phyloP scores from a whole-genome alignment of 2,888 invertebrate species.

The Heliconius ismenius region DNA sequence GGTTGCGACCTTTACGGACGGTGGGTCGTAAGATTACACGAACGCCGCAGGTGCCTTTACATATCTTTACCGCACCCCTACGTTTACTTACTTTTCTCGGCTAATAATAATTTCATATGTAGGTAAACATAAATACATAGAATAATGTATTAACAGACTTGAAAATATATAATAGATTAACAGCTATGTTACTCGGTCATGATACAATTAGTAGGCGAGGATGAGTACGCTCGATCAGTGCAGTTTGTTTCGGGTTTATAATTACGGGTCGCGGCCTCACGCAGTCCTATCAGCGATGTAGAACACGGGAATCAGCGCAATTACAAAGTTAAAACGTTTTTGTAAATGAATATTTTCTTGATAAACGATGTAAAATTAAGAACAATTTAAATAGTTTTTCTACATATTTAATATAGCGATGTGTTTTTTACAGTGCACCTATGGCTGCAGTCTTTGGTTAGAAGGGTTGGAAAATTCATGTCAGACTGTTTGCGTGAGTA shows the following conservation, averaged over 20 bases:
- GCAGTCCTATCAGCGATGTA: constrained; percentile 60
- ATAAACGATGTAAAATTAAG: not conserved
- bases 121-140: not conserved
- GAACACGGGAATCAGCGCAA: constrained; percentile 44
- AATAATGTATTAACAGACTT: not conserved
- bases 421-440: constrained; percentile 86
- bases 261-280: constrained; percentile 73
- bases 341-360: not conserved
- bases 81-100: not conserved
- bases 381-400: not conserved
- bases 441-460: constrained; percentile 91
- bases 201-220: constrained; percentile 60
- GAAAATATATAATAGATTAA: not conserved
- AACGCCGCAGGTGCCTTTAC: constrained; percentile 60
- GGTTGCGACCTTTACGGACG: constrained; percentile 63
- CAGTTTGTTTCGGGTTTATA: constrained; percentile 73
- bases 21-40: constrained; percentile 55
- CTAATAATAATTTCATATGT: not conserved
- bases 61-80: constrained; percentile 28
- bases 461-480: constrained; percentile 88
- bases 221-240: constrained; percentile 62
- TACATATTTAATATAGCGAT: not conserved
- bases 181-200: constrained; percentile 21
- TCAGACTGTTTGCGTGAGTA: constrained; percentile 91
- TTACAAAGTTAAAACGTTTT: not conserved